Evolutionary conservation across 2,888 invertebrate genomes (phyloP).

Genomic region (Eupithecia pulchellata): DNA sequence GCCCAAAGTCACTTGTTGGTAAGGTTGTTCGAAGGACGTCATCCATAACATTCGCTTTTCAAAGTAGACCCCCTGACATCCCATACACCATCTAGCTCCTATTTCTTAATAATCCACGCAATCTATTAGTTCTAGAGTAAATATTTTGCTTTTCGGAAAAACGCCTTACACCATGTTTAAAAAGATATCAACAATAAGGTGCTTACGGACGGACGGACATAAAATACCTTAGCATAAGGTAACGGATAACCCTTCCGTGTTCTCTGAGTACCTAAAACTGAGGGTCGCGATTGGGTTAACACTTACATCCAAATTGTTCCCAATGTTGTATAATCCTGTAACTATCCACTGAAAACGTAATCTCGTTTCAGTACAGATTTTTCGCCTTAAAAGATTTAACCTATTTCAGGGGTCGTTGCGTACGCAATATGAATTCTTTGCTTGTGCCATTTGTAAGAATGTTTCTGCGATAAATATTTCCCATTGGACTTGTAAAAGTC

Average conservation of each 20-base stretch:
- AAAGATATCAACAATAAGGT: background rate
- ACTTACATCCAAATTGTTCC: constrained; percentile 24
- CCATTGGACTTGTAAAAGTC: constrained; percentile 28
- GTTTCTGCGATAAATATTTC: constrained; percentile 32
- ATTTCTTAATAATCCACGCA: too few species aligned
- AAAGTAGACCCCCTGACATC: too few species aligned
- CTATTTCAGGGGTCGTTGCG: constrained; percentile 32
- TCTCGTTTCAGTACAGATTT: constrained; percentile 36
- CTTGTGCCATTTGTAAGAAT: constrained; percentile 28
- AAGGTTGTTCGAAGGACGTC: too few species aligned
- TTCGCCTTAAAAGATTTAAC: constrained; percentile 33
- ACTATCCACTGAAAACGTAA: constrained; percentile 31
- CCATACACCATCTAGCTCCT: too few species aligned
- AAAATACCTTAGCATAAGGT: background rate
- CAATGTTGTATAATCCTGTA: constrained; percentile 27
- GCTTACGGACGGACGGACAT: background rate
- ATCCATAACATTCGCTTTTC: too few species aligned
- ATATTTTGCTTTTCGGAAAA: too few species aligned
- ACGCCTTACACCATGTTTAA: background rate
- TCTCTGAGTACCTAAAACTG: constrained; percentile 1
- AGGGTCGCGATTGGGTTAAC: constrained; percentile 27
- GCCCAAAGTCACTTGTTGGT: too few species aligned
- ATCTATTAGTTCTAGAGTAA: too few species aligned
- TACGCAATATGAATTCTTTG: constrained; percentile 33
- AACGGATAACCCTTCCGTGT: background rate